Conservation (phyloP, 2,888 invertebrate species). For the Hesperia comma region DNA sequence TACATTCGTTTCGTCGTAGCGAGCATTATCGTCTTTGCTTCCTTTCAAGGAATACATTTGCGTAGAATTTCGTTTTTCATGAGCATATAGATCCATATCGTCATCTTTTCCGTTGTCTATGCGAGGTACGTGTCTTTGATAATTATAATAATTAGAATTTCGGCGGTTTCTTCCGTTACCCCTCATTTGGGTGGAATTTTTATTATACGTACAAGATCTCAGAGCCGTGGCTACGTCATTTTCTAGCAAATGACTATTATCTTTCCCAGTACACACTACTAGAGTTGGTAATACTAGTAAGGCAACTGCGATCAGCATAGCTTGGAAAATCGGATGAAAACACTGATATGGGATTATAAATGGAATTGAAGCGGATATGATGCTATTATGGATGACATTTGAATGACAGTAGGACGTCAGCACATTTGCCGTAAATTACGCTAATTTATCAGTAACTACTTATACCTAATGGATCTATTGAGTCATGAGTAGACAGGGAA, state of each 20-base stretch:
- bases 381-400: slow-evolving; percentile 59
- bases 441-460: slow-evolving; percentile 1
- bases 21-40: slow-evolving; percentile 59
- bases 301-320: slow-evolving; percentile 55
- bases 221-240: slow-evolving; percentile 71
- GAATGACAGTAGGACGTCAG: slow-evolving; percentile 44
- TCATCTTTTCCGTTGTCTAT: slow-evolving; percentile 58
- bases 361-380: slow-evolving; percentile 57
- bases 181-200: slow-evolving; percentile 38
- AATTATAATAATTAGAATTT: slow-evolving; percentile 47
- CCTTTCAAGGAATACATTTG: slow-evolving; percentile 62
- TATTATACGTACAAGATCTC: slow-evolving; percentile 55
- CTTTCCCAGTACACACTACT: slow-evolving; percentile 61
- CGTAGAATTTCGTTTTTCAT: slow-evolving; percentile 60
- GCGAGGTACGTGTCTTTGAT: slow-evolving; percentile 50
- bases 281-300: slow-evolving; percentile 57
- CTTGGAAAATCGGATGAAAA: slow-evolving; percentile 30
- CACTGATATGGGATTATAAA: slow-evolving; percentile 52
- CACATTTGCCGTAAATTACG: neutral
- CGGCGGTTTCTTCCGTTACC: slow-evolving; percentile 47
- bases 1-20: slow-evolving; percentile 56
- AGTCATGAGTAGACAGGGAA: neutral
- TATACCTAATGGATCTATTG: no score
- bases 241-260: slow-evolving; percentile 72
- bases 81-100: slow-evolving; percentile 57